A percentile compares a stretch with the other conserved stretches of the same genome.
These are phyloP conservation scores for Nymphalis io DNA, from an alignment of 1,140 invertebrate species.

Conservation along the genomic window DNA sequence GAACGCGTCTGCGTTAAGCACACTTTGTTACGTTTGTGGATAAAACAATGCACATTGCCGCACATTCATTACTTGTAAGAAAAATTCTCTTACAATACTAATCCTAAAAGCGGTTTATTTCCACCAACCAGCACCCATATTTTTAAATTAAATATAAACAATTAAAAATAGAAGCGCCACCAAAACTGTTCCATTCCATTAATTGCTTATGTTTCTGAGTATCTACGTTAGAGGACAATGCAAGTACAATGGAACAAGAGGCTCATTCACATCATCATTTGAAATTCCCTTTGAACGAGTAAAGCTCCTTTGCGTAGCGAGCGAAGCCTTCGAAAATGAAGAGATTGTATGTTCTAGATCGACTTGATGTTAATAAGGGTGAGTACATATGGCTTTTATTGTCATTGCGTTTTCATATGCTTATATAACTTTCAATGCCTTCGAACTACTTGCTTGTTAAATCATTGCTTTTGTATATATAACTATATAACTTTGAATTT, in stretches of 20 bases:
- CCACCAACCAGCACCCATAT: too few relatives aligned
- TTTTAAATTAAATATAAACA: too few relatives aligned
- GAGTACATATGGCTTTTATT: background rate
- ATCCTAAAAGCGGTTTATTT: too few relatives aligned
- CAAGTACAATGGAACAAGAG: background rate
- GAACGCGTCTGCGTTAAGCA: too few relatives aligned
- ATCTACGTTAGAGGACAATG: background rate
- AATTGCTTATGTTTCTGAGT: background rate
- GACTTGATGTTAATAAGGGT: background rate
- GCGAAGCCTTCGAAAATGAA: slow-evolving; percentile 10
- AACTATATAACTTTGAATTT: too few relatives aligned
- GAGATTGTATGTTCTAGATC: slow-evolving; percentile 9
- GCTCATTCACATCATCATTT: slow-evolving; percentile 3
- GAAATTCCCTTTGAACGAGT: background rate
- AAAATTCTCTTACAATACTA: too few relatives aligned
- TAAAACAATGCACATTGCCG: too few relatives aligned
- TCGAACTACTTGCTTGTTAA: too few relatives aligned
- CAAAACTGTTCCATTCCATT: background rate
- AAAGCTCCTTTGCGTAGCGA: slow-evolving; percentile 1
- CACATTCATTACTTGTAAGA: too few relatives aligned
- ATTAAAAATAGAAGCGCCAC: background rate
- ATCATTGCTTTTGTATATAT: too few relatives aligned
- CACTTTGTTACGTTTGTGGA: too few relatives aligned
- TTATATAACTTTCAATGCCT: too few relatives aligned
- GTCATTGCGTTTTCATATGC: background rate